Conservation (phyloP, 2,888 invertebrate species). For the Andrena trimmerana region DNA sequence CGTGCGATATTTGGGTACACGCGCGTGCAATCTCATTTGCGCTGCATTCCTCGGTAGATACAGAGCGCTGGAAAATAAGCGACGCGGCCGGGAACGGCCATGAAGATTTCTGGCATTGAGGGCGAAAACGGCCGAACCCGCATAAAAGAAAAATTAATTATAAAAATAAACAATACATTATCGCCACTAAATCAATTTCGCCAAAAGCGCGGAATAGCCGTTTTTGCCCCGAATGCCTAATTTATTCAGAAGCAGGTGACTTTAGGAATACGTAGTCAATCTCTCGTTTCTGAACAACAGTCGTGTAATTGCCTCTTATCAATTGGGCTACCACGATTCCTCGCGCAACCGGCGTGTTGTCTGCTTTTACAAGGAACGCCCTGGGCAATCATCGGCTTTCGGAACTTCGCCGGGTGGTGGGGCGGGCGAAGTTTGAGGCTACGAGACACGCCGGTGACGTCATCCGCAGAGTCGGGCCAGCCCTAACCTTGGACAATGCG, state of each 20-base stretch:
- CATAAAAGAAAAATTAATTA: no score
- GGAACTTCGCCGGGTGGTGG: constrained; percentile 36
- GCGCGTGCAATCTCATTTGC: background rate
- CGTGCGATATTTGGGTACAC: constrained; percentile 10
- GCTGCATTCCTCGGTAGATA: background rate
- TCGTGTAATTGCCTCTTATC: no score
- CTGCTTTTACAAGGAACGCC: constrained; percentile 29
- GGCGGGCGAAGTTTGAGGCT: constrained; percentile 82
- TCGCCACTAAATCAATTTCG: no score
- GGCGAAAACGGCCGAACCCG: no score
- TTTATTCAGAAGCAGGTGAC: no score
- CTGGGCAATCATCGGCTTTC: constrained; percentile 16
- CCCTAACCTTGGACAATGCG: constrained; percentile 81
- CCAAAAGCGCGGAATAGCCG: no score
- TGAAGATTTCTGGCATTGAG: background rate
- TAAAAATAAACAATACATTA: no score
- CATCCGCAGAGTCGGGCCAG: constrained; percentile 70
- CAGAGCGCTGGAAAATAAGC: background rate
- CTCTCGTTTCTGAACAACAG: no score
- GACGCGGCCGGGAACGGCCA: background rate
- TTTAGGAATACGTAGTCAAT: no score
- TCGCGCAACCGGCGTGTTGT: constrained; percentile 10
- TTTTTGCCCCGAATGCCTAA: no score
- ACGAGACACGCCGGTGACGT: constrained; percentile 82
- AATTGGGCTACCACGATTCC: no score